Evolutionary conservation across 2,888 invertebrate genomes (phyloP).

Genomic region (Apantesis nais): DNA sequence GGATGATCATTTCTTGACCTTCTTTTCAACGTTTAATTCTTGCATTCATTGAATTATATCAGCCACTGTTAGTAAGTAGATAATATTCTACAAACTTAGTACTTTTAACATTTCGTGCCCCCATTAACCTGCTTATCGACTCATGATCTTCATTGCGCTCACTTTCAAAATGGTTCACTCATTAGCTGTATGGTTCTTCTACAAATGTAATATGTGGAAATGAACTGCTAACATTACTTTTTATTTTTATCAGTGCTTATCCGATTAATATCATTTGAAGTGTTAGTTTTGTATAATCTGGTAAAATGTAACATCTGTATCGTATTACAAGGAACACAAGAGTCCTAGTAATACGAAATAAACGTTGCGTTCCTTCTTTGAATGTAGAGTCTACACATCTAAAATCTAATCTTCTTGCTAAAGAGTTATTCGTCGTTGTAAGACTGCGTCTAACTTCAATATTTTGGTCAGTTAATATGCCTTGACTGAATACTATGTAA

Average conservation of each 20-base stretch:
- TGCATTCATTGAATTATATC: constrained; percentile 18
- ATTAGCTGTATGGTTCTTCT: constrained; percentile 16
- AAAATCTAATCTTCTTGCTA: not conserved
- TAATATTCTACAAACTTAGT: constrained; percentile 21
- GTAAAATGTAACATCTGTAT: too few relatives aligned
- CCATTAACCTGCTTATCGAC: constrained; percentile 33
- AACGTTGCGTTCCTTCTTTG: not conserved
- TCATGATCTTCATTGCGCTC: constrained; percentile 27
- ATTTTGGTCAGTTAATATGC: not conserved
- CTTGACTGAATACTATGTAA: not conserved
- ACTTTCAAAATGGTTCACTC: constrained; percentile 24
- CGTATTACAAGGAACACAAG: too few relatives aligned
- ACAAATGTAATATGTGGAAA: constrained; percentile 6
- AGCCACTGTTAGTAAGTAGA: constrained; percentile 12
- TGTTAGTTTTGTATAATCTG: too few relatives aligned
- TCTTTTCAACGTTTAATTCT: constrained; percentile 3
- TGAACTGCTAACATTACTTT: not conserved
- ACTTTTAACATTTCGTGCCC: constrained; percentile 26
- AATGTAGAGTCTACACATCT: not conserved
- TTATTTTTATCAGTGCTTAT: not conserved
- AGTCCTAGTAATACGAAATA: not conserved
- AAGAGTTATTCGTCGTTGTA: too few relatives aligned
- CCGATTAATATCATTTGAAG: not conserved
- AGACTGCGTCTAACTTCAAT: not conserved
- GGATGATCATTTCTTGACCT: not conserved